Evolutionary conservation across 2,888 invertebrate species (phyloP).

Genomic region (Molorchus minor): DNA sequence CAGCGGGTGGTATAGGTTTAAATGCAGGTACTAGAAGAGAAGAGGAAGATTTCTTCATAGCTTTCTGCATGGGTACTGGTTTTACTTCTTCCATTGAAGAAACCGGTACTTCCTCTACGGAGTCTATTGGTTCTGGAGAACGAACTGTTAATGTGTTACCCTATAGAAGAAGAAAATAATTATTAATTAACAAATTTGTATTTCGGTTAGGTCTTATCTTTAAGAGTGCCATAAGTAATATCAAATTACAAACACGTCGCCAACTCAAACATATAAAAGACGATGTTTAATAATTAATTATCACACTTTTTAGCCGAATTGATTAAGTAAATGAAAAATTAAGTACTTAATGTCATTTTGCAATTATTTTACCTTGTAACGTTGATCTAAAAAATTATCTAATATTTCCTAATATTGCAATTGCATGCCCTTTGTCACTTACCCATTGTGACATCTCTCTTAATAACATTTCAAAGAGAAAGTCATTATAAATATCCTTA

Average conservation of each 20-base stretch:
- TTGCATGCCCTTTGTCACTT: neutral
- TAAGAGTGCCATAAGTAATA: no score
- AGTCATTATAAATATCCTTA: neutral
- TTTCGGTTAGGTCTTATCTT: no score
- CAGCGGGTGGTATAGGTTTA: constrained; percentile 77
- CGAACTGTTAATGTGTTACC: constrained; percentile 43
- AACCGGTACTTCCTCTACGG: constrained; percentile 32
- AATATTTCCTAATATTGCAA: constrained; percentile 7
- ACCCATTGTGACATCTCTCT: neutral
- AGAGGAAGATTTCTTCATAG: constrained; percentile 51
- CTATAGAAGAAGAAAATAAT: constrained; percentile 36
- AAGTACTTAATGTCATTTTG: constrained; percentile 16
- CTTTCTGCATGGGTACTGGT: constrained; percentile 33
- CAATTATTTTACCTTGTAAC: constrained; percentile 24
- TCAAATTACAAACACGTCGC: no score
- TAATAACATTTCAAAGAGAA: neutral
- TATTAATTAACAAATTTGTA: no score
- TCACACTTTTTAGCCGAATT: no score
- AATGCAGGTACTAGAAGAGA: constrained; percentile 73
- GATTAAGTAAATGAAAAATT: no score
- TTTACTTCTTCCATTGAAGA: constrained; percentile 33
- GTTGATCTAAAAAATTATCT: constrained; percentile 21
- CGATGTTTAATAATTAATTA: no score
- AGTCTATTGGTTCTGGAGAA: constrained; percentile 34
- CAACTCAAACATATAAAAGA: no score